Evolutionary conservation across 1,140 invertebrate genomes (phyloP).

Genomic region (Euwallacea similis): DNA sequence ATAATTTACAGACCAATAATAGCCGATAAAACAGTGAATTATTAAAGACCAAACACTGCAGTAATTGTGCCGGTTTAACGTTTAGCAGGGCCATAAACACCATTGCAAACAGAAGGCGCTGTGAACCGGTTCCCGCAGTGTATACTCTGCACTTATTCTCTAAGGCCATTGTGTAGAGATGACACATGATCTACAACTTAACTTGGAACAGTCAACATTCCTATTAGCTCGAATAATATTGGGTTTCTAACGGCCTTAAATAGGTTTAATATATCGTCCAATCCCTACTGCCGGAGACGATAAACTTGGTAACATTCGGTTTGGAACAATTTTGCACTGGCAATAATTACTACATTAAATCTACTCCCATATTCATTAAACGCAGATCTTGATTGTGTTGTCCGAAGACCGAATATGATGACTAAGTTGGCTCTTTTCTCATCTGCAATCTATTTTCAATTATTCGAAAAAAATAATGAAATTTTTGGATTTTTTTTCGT

Average conservation of each 20-base stretch:
- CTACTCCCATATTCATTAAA: neutral
- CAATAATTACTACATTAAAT: conserved; percentile 30
- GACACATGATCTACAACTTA: conserved; percentile 49
- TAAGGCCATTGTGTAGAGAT: conserved; percentile 44
- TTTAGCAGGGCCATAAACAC: conserved; percentile 51
- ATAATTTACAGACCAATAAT: neutral
- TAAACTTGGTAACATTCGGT: conserved; percentile 37
- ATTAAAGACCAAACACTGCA: conserved; percentile 47
- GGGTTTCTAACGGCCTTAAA: conserved; percentile 27
- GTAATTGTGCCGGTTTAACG: conserved; percentile 49
- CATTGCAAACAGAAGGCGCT: conserved; percentile 50
- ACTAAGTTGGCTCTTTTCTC: too few species aligned
- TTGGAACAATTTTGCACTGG: conserved; percentile 21
- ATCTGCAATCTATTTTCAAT: too few species aligned
- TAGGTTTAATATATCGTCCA: conserved; percentile 36
- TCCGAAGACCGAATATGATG: too few species aligned
- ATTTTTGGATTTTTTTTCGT: too few species aligned
- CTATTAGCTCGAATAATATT: conserved; percentile 36
- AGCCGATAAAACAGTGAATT: conserved; percentile 49
- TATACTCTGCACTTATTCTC: conserved; percentile 36
- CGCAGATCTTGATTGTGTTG: too few species aligned
- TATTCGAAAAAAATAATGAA: too few species aligned
- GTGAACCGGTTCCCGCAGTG: conserved; percentile 24
- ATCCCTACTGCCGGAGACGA: conserved; percentile 23
- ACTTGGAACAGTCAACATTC: conserved; percentile 39